phyloP scores from a whole-genome alignment of 2,113 vertebrate genomes.

The Laticauda colubrina region DNA sequence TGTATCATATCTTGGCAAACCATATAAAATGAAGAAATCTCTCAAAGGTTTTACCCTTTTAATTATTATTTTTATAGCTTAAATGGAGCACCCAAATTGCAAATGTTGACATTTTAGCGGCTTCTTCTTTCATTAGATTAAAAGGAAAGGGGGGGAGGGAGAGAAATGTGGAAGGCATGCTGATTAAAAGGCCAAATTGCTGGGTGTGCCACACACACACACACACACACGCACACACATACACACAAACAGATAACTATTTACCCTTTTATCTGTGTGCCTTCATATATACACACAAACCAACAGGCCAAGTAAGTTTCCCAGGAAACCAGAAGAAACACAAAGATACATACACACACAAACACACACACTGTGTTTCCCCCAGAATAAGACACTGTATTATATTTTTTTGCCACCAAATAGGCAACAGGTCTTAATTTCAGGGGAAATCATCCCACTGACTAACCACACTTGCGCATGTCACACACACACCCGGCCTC shows the following conservation, averaged over 20 bases:
- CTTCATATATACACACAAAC: not conserved
- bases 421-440: too few species aligned
- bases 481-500: too few species aligned
- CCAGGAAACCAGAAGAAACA: conserved; percentile 36
- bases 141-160: conserved; percentile 1
- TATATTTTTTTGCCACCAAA: too few species aligned
- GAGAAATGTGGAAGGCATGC: conserved; percentile 28
- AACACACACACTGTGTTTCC: too few species aligned
- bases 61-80: conserved; percentile 86
- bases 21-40: conserved; percentile 79
- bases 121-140: conserved; percentile 72
- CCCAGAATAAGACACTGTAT: too few species aligned
- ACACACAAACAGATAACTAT: not conserved
- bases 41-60: conserved; percentile 83
- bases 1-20: conserved; percentile 75
- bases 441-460: too few species aligned
- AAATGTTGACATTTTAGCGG: conserved; percentile 82
- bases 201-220: not conserved
- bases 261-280: not conserved
- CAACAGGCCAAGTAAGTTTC: not conserved
- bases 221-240: too few species aligned
- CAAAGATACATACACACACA: too few species aligned
- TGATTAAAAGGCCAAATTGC: conserved; percentile 15
- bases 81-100: conserved; percentile 78
- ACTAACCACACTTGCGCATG: too few species aligned